These are phyloP conservation scores for Sphecodes monilicornis DNA, from an alignment of 2,888 invertebrate species.

Conservation along the genomic window DNA sequence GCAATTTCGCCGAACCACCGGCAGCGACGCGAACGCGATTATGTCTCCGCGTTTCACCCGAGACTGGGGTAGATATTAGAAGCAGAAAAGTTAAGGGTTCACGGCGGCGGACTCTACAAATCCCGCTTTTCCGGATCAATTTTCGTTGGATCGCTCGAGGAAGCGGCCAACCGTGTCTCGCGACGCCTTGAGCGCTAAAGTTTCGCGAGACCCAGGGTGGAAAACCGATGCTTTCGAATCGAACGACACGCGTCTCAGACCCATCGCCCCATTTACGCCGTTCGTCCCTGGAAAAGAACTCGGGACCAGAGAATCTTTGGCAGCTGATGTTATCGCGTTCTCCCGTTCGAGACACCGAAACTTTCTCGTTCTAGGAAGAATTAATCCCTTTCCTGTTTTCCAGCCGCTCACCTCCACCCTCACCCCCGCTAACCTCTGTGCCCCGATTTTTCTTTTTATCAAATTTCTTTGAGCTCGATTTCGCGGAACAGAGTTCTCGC, in stretches of 20 bases:
- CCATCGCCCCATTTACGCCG: not conserved
- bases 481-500: slow-evolving; percentile 2
- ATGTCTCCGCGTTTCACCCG: not conserved
- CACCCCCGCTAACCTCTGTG: not conserved
- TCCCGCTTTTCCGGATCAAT: slow-evolving; percentile 31
- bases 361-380: slow-evolving; percentile 10
- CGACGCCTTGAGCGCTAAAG: slow-evolving; percentile 8
- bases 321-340: slow-evolving; percentile 31
- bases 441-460: not conserved
- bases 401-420: not conserved
- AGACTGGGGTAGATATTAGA: not conserved
- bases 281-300: slow-evolving; percentile 5
- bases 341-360: slow-evolving; percentile 24
- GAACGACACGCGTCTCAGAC: slow-evolving; percentile 19
- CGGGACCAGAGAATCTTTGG: slow-evolving; percentile 11
- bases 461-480: slow-evolving; percentile 25
- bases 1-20: not conserved
- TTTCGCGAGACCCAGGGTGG: slow-evolving; percentile 14
- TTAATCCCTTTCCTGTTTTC: slow-evolving; percentile 21
- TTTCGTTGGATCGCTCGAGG: slow-evolving; percentile 5
- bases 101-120: not conserved
- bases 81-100: not conserved
- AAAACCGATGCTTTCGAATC: slow-evolving; percentile 32
- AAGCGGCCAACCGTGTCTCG: not conserved
- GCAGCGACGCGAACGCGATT: not conserved